Conservation (phyloP, 2,888 invertebrate species). For the Adelphocoris suturalis region DNA sequence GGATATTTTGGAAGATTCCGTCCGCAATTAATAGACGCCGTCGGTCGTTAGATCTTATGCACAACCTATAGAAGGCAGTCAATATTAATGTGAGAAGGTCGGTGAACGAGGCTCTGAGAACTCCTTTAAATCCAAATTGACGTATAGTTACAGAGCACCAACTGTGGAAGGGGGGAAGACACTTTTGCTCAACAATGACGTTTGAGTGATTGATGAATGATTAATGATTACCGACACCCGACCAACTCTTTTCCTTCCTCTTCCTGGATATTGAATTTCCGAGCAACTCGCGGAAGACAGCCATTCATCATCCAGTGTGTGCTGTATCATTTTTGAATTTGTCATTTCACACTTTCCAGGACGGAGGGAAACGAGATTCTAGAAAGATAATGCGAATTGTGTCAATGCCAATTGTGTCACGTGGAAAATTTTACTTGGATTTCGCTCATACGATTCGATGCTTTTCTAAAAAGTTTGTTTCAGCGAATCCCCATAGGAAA, state of each 20-base stretch:
- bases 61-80: too few relatives aligned
- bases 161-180: neutral
- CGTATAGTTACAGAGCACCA: neutral
- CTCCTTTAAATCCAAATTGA: neutral
- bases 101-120: neutral
- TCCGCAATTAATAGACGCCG: neutral
- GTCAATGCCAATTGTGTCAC: too few relatives aligned
- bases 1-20: neutral
- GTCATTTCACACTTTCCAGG: slow-evolving; percentile 14
- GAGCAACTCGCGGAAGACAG: slow-evolving; percentile 52
- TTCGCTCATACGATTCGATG: too few relatives aligned
- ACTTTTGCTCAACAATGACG: neutral
- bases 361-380: neutral
- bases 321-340: slow-evolving; percentile 49
- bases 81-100: too few relatives aligned
- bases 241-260: slow-evolving; percentile 13
- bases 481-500: too few relatives aligned
- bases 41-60: too few relatives aligned
- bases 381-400: neutral
- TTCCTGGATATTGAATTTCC: slow-evolving; percentile 45
- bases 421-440: too few relatives aligned
- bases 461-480: too few relatives aligned
- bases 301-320: slow-evolving; percentile 37
- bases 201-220: neutral
- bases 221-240: neutral